Evolutionary conservation across 2,797 vertebrate species (phyloP), one percentile per base, ranked within the genome.

Genomic region (Leptoclinus maculatus): DNA sequence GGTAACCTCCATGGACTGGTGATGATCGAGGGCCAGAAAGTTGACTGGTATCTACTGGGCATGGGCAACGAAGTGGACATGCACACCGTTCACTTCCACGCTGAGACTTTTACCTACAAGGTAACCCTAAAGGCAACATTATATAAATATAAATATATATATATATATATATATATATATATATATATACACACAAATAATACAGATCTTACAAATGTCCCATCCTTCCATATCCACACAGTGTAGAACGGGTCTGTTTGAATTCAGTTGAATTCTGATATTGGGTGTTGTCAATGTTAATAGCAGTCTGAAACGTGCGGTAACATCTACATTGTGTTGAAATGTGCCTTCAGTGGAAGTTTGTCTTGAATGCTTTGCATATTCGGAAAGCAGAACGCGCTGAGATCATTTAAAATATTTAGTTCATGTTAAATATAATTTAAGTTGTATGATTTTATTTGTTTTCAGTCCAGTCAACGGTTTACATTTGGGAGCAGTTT

Each of bases 21-120:
- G 0, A 99, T 99, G 97, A 91, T 73, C 0, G 88, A 95, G 89
- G 96, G 97, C 3, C 94, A 97, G 49, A 96, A 74, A 49, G 96
- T 97, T 4, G 95, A 96, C 91, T 99, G 98, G 98, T 98, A 99
- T 82, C 95, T 99, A 38, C 89, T 99, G 70, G 98, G 97, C 57
- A 94, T 99, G 94, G 98, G 98, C 54, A 95, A 95, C 7, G 96
- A 98, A 90, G 91, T 97, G 79, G 98, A 99, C 83, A 90, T 99
- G 71, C 98, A 99, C 76, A 99, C 97, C 0, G 95, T 97, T 66
- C 98, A 99, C 88, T 98, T 98, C 88, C 98, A 99, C 0, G 97
- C 96, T 0, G 96, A 98, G 91, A 97, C 96, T 16, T 99, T 99
- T 92, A 95, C 94, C 71, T 98, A 97, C 92, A 98, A 96, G 96